Conservation (phyloP, 2,113 vertebrate genomes). For the Oxyruncus cristatus region DNA sequence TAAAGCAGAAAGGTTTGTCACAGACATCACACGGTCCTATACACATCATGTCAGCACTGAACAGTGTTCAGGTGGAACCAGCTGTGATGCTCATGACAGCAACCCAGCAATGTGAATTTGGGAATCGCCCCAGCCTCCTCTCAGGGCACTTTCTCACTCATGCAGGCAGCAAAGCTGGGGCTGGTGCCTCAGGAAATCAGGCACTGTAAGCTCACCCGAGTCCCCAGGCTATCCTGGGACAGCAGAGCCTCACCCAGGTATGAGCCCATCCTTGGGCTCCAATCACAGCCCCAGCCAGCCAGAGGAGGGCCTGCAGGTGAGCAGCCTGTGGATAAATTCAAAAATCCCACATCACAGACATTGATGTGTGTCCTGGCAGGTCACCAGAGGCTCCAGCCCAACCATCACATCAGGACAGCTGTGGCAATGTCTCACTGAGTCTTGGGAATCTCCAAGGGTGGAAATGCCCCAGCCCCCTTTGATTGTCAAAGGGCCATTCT, state of each 20-base stretch:
- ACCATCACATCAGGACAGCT: fast-evolving
- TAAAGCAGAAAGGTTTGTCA: not conserved
- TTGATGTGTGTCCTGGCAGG: not conserved
- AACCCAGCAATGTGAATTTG: not conserved
- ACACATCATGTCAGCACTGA: not conserved
- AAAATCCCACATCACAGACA: not conserved
- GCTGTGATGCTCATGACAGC: not conserved
- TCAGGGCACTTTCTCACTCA: fast-evolving
- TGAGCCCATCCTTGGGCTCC: not conserved
- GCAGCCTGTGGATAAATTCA: not conserved
- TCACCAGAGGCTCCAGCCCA: not conserved
- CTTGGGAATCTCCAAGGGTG: not conserved
- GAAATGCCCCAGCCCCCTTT: not conserved
- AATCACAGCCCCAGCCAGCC: not conserved
- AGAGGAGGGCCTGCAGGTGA: not conserved
- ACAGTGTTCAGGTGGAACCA: not conserved
- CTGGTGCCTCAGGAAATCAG: not conserved
- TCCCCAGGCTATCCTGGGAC: not conserved
- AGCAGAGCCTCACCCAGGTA: not conserved
- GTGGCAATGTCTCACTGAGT: not conserved
- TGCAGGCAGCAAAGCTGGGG: not conserved
- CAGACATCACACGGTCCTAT: not conserved
- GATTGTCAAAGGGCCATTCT: not conserved
- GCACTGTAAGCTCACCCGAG: not conserved
- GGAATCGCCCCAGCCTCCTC: not conserved